Evolutionary conservation across 2,888 invertebrate genomes (phyloP).

Genomic region (Cephus pygmeus): DNA sequence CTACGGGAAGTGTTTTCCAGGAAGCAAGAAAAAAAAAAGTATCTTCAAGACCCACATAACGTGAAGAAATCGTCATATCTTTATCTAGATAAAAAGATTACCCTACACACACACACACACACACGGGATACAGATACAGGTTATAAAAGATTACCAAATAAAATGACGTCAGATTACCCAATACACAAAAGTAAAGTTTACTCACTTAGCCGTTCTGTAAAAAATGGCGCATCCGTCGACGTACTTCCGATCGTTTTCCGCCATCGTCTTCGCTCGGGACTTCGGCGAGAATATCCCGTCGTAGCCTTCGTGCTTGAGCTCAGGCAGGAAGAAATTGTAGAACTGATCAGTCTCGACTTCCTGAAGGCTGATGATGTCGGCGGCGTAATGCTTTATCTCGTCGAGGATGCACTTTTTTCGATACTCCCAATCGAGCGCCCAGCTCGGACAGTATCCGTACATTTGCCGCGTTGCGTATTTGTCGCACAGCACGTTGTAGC

Average conservation of each 20-base stretch:
- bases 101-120: not conserved
- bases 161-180: not conserved
- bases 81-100: not conserved
- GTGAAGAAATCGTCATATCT: not conserved
- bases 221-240: conserved; percentile 99
- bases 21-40: not conserved
- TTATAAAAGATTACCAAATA: not conserved
- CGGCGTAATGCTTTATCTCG: conserved; percentile 95
- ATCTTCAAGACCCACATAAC: not conserved
- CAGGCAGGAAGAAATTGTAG: conserved; percentile 95
- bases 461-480: conserved; percentile 98
- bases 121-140: not conserved
- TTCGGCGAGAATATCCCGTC: conserved; percentile 98
- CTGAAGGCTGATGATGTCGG: conserved; percentile 96
- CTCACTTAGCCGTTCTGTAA: conserved; percentile 91
- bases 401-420: conserved; percentile 96
- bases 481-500: conserved; percentile 99
- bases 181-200: conserved; percentile 26
- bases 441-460: conserved; percentile 99
- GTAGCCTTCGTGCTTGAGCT: conserved; percentile 90
- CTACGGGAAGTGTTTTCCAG: not conserved
- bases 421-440: conserved; percentile 99
- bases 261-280: conserved; percentile 98
- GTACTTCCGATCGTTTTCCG: conserved; percentile 94
- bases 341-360: conserved; percentile 99